Percentiles rank a stretch among this genome's conserved stretches.
phyloP scores from a whole-genome alignment of 2,888 invertebrate genomes.

The Eilema griseolum region DNA sequence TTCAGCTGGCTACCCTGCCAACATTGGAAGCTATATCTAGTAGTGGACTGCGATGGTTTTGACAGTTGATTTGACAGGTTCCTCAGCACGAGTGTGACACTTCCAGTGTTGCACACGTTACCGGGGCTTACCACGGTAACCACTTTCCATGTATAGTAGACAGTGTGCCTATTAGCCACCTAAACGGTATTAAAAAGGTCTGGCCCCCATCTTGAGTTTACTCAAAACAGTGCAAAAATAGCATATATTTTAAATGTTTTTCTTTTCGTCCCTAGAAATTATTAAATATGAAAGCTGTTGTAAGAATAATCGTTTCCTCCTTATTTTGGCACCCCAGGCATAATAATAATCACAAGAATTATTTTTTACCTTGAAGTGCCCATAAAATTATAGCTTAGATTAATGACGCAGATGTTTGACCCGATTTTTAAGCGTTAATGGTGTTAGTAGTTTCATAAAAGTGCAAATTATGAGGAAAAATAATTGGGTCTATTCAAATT shows the following conservation, averaged over 20 bases:
- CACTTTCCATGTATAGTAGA: too few relatives aligned
- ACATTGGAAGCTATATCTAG: too few relatives aligned
- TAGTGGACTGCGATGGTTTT: too few relatives aligned
- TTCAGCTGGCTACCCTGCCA: too few relatives aligned
- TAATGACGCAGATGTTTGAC: background rate
- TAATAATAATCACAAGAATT: slow-evolving; percentile 1
- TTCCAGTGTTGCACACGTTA: too few relatives aligned
- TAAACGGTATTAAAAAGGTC: too few relatives aligned
- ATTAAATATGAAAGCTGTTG: background rate
- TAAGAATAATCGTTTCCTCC: background rate
- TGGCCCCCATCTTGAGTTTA: too few relatives aligned
- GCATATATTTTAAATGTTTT: background rate
- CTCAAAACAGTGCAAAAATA: background rate
- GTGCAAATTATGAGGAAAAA: background rate
- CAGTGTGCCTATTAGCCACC: too few relatives aligned
- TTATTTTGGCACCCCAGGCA: background rate
- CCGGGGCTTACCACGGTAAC: too few relatives aligned
- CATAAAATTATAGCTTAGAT: background rate
- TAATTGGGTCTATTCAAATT: too few relatives aligned
- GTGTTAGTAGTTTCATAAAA: background rate
- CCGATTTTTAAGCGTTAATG: background rate
- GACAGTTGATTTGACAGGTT: too few relatives aligned
- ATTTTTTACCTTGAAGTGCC: background rate
- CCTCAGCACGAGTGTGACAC: too few relatives aligned
- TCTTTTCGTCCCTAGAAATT: background rate